Evolutionary conservation across 2,888 invertebrate species (phyloP).

Genomic region (Drosophila melanocephala): DNA sequence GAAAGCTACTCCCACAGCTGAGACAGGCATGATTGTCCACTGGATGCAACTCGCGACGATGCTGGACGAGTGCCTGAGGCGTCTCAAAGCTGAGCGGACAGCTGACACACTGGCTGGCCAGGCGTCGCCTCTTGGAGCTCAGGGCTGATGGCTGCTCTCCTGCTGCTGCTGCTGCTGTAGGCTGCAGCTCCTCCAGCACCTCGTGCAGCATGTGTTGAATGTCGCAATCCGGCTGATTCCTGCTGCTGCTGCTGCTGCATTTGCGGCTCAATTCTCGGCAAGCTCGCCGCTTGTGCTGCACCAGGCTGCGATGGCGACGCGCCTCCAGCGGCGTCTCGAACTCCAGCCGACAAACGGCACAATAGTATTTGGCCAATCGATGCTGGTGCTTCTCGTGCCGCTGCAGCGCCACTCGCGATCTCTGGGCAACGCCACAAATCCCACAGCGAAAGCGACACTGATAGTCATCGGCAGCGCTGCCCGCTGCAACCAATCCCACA

Average conservation of each 20-base stretch:
- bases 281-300: constrained; percentile 88
- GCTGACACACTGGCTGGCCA: constrained; percentile 25
- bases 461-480: constrained; percentile 88
- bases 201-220: constrained; percentile 74
- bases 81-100: constrained; percentile 51
- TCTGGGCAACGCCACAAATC: constrained; percentile 87
- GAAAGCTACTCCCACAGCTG: constrained; percentile 90
- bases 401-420: constrained; percentile 89
- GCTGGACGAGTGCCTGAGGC: constrained; percentile 38
- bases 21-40: constrained; percentile 89
- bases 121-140: constrained; percentile 14
- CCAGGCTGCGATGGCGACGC: constrained; percentile 88
- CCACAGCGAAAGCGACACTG: constrained; percentile 89
- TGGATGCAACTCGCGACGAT: constrained; percentile 47
- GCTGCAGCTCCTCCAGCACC: constrained; percentile 52
- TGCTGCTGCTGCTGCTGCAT: background rate
- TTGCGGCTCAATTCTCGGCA: background rate
- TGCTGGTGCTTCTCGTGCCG: constrained; percentile 89
- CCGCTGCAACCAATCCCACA: constrained; percentile 86
- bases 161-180: background rate
- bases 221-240: constrained; percentile 40
- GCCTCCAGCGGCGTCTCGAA: constrained; percentile 88
- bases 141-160: background rate
- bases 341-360: constrained; percentile 89
- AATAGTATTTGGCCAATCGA: constrained; percentile 88